Evolutionary conservation across 2,888 invertebrate genomes (phyloP).

Genomic region (Brachypalpus laphriformis): DNA sequence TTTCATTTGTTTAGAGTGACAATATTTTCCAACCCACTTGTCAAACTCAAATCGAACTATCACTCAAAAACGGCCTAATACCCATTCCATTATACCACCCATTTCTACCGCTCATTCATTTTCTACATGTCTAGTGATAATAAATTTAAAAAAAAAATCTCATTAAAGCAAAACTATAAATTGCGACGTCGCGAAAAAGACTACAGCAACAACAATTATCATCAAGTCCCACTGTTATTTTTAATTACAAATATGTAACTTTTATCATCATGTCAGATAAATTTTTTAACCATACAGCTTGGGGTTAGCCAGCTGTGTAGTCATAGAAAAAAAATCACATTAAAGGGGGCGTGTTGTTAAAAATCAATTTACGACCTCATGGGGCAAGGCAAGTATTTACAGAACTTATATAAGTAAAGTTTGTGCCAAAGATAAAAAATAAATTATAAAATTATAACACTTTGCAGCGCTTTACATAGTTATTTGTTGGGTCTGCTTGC

Average conservation of each 20-base stretch:
- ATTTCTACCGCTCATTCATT: background rate
- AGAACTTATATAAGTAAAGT: background rate
- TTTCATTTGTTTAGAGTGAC: background rate
- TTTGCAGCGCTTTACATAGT: background rate
- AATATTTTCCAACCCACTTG: background rate
- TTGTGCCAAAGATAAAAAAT: conserved; percentile 15
- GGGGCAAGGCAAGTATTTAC: too few relatives aligned
- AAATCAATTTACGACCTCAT: conserved; percentile 8
- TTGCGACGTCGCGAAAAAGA: conserved; percentile 1
- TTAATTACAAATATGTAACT: conserved; percentile 37
- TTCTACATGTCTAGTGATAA: conserved; percentile 11
- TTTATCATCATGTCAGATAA: conserved; percentile 23
- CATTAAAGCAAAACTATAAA: conserved; percentile 5
- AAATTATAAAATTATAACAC: background rate
- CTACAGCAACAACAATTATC: background rate
- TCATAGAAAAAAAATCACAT: background rate
- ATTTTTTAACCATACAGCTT: conserved; percentile 11
- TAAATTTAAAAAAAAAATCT: conserved; percentile 18
- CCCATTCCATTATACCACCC: background rate
- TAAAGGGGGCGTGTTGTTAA: conserved; percentile 34
- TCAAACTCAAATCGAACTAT: background rate
- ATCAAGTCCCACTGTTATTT: conserved; percentile 34
- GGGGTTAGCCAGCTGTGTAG: conserved; percentile 17
- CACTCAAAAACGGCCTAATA: background rate
- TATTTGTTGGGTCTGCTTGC: background rate